Conservation (phyloP, 2,113 vertebrate genomes). For the Vulpes ferrilata region DNA sequence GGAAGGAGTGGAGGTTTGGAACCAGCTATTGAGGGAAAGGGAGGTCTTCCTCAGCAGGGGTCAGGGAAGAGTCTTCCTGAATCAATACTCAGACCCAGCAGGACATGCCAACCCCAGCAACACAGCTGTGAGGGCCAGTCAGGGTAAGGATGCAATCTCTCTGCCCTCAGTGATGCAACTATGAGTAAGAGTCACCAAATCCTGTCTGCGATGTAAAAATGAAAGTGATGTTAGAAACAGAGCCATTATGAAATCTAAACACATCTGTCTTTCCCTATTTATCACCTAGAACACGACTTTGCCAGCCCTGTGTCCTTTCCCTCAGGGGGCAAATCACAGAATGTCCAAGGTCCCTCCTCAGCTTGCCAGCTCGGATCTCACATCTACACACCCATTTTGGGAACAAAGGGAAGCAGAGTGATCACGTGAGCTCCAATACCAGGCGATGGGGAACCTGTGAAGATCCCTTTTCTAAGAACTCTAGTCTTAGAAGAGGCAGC, state of each 20-base stretch:
- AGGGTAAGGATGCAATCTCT: not conserved
- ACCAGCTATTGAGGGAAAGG: not conserved
- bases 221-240: conserved; percentile 28
- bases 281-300: not conserved
- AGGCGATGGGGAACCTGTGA: not conserved
- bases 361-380: conserved; percentile 68
- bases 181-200: not conserved
- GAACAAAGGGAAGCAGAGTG: conserved; percentile 72
- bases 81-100: not conserved
- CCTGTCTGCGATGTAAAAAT: conserved; percentile 29
- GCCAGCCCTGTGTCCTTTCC: conserved; percentile 66
- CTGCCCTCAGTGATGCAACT: not conserved
- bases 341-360: conserved; percentile 18
- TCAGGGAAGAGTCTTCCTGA: not conserved
- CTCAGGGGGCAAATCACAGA: conserved; percentile 68
- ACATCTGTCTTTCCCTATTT: not conserved
- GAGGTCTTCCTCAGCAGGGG: not conserved
- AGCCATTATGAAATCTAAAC: not conserved
- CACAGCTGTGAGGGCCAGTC: not conserved
- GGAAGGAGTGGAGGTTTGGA: not conserved
- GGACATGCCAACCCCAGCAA: rapidly evolving
- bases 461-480: not conserved
- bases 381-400: conserved; percentile 65
- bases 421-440: not conserved
- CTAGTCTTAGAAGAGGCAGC: conserved; percentile 44